Conservation (phyloP, 2,888 invertebrate genomes). For the Gymnosoma rotundatum region DNA sequence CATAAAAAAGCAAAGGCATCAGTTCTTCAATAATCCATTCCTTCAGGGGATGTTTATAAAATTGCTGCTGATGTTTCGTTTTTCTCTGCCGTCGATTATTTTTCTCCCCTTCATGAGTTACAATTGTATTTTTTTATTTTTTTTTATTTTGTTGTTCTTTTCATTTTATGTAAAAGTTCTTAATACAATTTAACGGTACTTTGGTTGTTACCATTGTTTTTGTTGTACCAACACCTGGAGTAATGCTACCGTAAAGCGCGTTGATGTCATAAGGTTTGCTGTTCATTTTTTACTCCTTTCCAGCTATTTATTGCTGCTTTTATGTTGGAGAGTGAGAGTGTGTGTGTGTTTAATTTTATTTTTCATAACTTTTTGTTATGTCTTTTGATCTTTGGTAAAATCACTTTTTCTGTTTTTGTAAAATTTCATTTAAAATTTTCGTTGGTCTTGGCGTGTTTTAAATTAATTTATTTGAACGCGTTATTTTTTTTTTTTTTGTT, state of each 20-base stretch:
- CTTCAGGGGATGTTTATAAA: constrained; percentile 59
- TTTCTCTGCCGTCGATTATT: constrained; percentile 35
- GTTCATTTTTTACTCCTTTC: constrained; percentile 34
- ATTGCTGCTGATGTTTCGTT: constrained; percentile 39
- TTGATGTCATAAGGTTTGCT: constrained; percentile 54
- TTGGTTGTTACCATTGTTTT: constrained; percentile 13
- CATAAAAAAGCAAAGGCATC: constrained; percentile 40
- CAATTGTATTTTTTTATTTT: neutral
- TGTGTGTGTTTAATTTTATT: constrained; percentile 16
- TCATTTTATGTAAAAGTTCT: constrained; percentile 5
- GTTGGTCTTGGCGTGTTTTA: constrained; percentile 79
- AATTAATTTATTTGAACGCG: constrained; percentile 77
- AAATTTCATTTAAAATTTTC: constrained; percentile 59
- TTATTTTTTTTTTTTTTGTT: constrained; percentile 22
- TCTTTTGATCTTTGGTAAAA: constrained; percentile 72
- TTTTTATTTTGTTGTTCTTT: constrained; percentile 12
- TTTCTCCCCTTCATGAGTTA: constrained; percentile 28
- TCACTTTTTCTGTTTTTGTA: constrained; percentile 64
- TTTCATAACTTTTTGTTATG: constrained; percentile 70
- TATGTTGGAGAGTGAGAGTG: constrained; percentile 1
- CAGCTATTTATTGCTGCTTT: constrained; percentile 28
- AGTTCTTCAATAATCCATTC: constrained; percentile 57
- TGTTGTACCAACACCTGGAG: constrained; percentile 66
- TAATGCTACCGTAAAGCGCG: constrained; percentile 52
- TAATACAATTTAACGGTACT: neutral